Evolutionary conservation across 1,140 invertebrate genomes (phyloP).

Genomic region (Adoxophyes honmai): DNA sequence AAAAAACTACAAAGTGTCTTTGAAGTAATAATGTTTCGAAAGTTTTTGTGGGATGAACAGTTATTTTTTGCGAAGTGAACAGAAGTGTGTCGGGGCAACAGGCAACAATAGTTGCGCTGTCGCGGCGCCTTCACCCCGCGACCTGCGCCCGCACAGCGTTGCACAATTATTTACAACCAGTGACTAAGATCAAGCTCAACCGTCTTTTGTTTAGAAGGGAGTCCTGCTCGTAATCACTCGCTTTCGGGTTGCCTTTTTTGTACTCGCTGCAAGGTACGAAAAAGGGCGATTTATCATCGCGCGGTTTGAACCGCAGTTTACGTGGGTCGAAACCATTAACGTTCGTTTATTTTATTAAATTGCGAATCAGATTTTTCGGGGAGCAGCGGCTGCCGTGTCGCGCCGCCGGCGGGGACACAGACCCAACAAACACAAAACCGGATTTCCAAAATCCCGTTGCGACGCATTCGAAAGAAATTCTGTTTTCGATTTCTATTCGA

Average conservation of each 20-base stretch:
- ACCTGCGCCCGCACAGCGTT: not conserved
- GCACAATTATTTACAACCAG: slow-evolving; percentile 5
- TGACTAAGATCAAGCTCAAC: not conserved
- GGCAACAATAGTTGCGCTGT: not conserved
- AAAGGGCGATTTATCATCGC: not conserved
- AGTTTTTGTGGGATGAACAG: slow-evolving; percentile 7
- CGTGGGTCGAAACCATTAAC: not conserved
- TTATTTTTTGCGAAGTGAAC: slow-evolving; percentile 8
- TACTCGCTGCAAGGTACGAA: too few species aligned
- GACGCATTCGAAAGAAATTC: slow-evolving; percentile 65
- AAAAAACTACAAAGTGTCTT: not conserved
- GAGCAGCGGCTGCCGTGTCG: slow-evolving; percentile 52
- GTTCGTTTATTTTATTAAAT: slow-evolving; percentile 8
- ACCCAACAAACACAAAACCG: slow-evolving; percentile 66
- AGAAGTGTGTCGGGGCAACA: slow-evolving; percentile 11
- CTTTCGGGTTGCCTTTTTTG: not conserved
- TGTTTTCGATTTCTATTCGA: slow-evolving; percentile 75
- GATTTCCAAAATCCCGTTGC: slow-evolving; percentile 75
- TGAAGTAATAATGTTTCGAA: slow-evolving; percentile 1
- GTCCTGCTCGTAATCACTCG: not conserved
- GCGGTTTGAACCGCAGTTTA: not conserved
- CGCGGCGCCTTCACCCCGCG: not conserved
- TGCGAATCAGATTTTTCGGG: slow-evolving; percentile 28
- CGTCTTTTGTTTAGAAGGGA: not conserved
- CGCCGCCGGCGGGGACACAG: slow-evolving; percentile 40